These are phyloP conservation scores for Anser brachyrhynchus DNA, from an alignment of 2,113 vertebrate genomes.

Conservation along the genomic window DNA sequence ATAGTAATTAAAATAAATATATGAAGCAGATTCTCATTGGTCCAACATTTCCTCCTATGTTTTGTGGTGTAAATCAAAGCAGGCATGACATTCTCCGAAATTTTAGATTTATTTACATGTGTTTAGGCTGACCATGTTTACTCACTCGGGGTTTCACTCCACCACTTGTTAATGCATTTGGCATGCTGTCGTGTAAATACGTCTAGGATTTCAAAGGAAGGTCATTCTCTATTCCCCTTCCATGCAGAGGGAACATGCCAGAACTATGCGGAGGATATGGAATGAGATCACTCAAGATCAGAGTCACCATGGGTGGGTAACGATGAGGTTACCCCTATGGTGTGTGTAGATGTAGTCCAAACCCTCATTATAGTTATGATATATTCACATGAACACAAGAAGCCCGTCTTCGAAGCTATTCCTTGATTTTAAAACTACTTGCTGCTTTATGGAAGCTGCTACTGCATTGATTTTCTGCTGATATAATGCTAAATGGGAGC, in stretches of 20 bases:
- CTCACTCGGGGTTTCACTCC: conserved; percentile 42
- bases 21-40: background rate
- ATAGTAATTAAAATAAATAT: background rate
- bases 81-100: background rate
- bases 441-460: conserved; percentile 7
- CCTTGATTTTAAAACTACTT: conserved; percentile 23
- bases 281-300: conserved; percentile 58
- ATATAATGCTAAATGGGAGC: background rate
- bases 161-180: conserved; percentile 60
- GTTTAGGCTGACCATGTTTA: conserved; percentile 52
- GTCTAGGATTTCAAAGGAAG: conserved; percentile 57
- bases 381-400: conserved; percentile 47
- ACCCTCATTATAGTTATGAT: conserved; percentile 12
- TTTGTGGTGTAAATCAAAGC: conserved; percentile 25
- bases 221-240: conserved; percentile 9
- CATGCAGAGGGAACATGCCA: conserved; percentile 14
- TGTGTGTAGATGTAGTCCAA: background rate
- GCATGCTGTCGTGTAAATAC: conserved; percentile 45
- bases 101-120: conserved; percentile 2
- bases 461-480: conserved; percentile 22
- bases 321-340: conserved; percentile 38
- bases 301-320: conserved; percentile 51
- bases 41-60: background rate
- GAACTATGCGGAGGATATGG: conserved; percentile 43
- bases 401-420: background rate